Evolutionary conservation across 2,113 vertebrate species (phyloP).

Genomic region (Prietella phreatophila): DNA sequence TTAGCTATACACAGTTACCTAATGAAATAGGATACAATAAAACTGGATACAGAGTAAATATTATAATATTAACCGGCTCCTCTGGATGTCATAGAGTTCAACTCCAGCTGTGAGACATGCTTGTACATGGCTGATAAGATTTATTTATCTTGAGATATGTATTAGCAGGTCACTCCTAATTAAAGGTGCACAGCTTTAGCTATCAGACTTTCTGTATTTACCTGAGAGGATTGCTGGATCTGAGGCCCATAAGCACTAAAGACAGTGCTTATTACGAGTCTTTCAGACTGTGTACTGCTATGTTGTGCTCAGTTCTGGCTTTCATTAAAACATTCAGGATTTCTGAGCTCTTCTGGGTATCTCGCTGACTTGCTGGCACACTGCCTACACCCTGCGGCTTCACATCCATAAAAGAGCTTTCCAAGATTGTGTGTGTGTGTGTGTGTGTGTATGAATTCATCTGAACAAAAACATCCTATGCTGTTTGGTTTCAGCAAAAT

Average conservation of each 20-base stretch:
- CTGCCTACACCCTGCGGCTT: slow-evolving; percentile 79
- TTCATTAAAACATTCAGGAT: slow-evolving; percentile 83
- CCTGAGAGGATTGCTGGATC: background rate
- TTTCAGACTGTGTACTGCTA: slow-evolving; percentile 70
- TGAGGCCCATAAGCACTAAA: background rate
- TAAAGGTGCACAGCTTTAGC: background rate
- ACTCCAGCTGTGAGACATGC: background rate
- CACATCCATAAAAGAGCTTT: slow-evolving; percentile 70
- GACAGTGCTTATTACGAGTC: background rate
- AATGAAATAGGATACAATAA: background rate
- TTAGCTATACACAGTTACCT: background rate
- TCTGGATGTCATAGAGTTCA: background rate
- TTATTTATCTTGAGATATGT: background rate
- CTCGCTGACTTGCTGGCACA: slow-evolving; percentile 76
- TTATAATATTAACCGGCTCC: background rate
- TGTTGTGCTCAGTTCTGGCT: slow-evolving; percentile 86
- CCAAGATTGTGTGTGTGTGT: slow-evolving; percentile 53
- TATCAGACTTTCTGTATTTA: background rate
- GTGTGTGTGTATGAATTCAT: slow-evolving; percentile 10
- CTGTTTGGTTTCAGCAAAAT: slow-evolving; percentile 24
- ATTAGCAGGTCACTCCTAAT: background rate
- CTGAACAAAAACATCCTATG: slow-evolving; percentile 5
- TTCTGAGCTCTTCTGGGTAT: slow-evolving; percentile 77
- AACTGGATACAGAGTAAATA: background rate
- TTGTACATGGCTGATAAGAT: background rate